A percentile compares a stretch with the other conserved stretches of the same genome.
These are phyloP conservation scores for Uria lomvia DNA, from an alignment of 2,113 vertebrate genomes.

Conservation along the genomic window DNA sequence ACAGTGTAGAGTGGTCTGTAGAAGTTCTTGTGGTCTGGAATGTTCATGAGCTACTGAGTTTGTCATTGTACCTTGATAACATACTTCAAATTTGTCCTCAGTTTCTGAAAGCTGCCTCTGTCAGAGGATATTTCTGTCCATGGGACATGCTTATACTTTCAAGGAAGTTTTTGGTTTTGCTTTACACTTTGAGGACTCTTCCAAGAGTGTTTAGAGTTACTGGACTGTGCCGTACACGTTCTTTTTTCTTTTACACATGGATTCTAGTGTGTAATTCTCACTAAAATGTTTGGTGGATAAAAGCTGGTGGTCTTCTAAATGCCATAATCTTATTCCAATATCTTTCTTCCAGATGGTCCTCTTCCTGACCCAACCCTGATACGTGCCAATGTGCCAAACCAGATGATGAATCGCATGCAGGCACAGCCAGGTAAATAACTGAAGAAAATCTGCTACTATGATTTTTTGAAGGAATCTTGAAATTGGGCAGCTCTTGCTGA, in stretches of 20 bases:
- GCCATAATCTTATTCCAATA: not conserved
- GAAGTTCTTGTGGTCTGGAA: not conserved
- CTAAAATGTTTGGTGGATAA: not conserved
- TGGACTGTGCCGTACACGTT: not conserved
- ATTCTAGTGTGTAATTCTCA: not conserved
- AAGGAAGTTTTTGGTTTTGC: not conserved
- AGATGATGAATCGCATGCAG: constrained; percentile 92
- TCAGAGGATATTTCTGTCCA: not conserved
- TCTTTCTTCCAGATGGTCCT: constrained; percentile 83
- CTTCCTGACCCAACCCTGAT: constrained; percentile 85
- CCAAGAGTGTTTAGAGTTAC: not conserved
- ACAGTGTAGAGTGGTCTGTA: not conserved
- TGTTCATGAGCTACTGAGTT: not conserved
- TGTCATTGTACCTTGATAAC: not conserved
- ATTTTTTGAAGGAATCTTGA: not conserved
- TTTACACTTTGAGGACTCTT: not conserved
- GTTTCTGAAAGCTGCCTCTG: not conserved
- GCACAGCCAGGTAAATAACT: constrained; percentile 81
- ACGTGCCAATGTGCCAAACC: constrained; percentile 85
- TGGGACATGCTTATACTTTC: not conserved
- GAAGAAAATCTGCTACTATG: not conserved
- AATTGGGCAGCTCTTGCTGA: not conserved
- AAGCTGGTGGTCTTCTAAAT: not conserved
- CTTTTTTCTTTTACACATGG: not conserved
- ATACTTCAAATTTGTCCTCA: not conserved